phyloP scores from a whole-genome alignment of 2,797 vertebrate species.

The Aselliscus stoliczkanus region DNA sequence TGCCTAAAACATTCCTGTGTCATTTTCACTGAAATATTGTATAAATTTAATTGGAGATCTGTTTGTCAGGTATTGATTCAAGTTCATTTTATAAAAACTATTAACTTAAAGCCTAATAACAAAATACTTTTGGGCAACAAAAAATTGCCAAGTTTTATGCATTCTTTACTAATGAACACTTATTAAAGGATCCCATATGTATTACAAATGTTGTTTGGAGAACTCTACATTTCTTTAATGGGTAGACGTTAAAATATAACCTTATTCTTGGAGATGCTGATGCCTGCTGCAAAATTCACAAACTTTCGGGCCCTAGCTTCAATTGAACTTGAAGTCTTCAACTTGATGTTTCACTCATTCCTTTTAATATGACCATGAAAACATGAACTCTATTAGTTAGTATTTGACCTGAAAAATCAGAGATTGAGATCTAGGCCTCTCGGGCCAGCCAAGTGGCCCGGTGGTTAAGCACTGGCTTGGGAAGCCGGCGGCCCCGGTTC shows the following conservation, averaged over 20 bases:
- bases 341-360: background rate
- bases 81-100: background rate
- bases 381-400: background rate
- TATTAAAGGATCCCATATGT: background rate
- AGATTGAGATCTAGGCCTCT: background rate
- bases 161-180: background rate
- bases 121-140: background rate
- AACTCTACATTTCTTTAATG: background rate
- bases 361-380: background rate
- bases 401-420: background rate
- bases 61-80: background rate
- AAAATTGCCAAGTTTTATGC: background rate
- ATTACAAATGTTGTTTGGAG: background rate
- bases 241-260: background rate
- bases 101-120: background rate
- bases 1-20: background rate
- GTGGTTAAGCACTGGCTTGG: too few species aligned
- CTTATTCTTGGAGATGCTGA: background rate
- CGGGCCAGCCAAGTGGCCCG: too few species aligned
- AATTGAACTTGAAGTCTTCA: background rate
- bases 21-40: background rate
- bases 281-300: fast-evolving
- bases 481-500: too few species aligned
- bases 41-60: background rate
- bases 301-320: background rate